Percentiles rank a stretch among this genome's conserved stretches.
Conservation (phyloP, 1,140 invertebrate species). For the Olivierus martensii region DNA sequence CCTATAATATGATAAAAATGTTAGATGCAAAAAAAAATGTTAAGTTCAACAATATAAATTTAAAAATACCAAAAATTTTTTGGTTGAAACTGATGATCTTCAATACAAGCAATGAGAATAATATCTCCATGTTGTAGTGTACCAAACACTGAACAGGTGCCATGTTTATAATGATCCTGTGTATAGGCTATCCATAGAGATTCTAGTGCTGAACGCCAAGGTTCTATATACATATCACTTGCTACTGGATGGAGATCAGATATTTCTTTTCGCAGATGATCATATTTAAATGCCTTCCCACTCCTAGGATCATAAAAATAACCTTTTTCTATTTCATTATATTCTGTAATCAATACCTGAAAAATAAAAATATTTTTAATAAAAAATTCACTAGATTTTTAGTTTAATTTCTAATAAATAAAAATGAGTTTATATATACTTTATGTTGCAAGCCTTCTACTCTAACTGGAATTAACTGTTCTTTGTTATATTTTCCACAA, state of each 20-base stretch:
- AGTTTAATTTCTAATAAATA: neutral
- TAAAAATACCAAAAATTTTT: conserved; percentile 79
- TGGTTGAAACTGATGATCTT: conserved; percentile 96
- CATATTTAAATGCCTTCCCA: conserved; percentile 90
- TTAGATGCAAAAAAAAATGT: no score
- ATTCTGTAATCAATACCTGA: conserved; percentile 81
- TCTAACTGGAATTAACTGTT: conserved; percentile 93
- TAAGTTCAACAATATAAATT: no score
- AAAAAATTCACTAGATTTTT: neutral
- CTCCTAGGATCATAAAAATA: conserved; percentile 89
- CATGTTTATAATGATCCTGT: conserved; percentile 82
- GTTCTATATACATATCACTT: conserved; percentile 58
- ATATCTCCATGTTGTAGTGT: conserved; percentile 46
- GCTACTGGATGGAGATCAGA: conserved; percentile 63
- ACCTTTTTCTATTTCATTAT: conserved; percentile 81
- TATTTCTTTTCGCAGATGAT: conserved; percentile 91
- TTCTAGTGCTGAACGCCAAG: conserved; percentile 82
- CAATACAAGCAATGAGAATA: conserved; percentile 75
- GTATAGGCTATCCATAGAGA: conserved; percentile 73
- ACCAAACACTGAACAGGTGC: conserved; percentile 76
- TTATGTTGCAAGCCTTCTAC: conserved; percentile 44
- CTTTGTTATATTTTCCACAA: conserved; percentile 97
- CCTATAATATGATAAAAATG: conserved; percentile 34
- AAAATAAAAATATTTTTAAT: conserved; percentile 8
- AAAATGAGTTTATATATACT: neutral